A percentile compares a stretch with the other conserved stretches of the same genome.
Evolutionary conservation across 30 jellyfish, hydroid and myxozoan species (phyloP).

Genomic region (Hydractinia symbiolongicarpus): DNA sequence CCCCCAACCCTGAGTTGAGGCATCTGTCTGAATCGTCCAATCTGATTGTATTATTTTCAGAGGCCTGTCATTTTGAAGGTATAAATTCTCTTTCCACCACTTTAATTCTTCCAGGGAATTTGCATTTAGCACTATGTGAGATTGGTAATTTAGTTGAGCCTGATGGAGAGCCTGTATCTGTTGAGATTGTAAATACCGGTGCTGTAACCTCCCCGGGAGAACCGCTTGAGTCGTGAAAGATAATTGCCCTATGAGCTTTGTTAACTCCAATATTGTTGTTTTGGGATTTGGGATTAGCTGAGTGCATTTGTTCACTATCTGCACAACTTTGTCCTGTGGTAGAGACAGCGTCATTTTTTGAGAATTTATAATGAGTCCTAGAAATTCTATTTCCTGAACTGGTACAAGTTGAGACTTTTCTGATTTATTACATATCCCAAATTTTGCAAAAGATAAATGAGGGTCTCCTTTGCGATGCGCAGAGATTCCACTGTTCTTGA

Average conservation of each 20-base stretch:
- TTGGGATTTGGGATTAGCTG: neutral
- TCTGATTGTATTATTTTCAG: neutral
- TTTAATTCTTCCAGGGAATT: slow-evolving; percentile 8
- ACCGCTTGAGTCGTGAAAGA: slow-evolving; percentile 12
- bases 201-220: slow-evolving; percentile 13
- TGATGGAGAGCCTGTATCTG: slow-evolving; percentile 4
- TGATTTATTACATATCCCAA: slow-evolving; percentile 10
- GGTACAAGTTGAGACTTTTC: slow-evolving; percentile 8
- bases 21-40: slow-evolving; percentile 10
- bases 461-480: slow-evolving; percentile 10
- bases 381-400: slow-evolving; percentile 11
- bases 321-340: slow-evolving; percentile 12
- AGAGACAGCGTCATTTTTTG: neutral
- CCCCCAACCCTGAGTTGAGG: slow-evolving; percentile 21
- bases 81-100: slow-evolving; percentile 19
- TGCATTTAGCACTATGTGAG: neutral
- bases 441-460: slow-evolving; percentile 9
- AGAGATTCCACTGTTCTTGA: neutral
- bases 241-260: slow-evolving; percentile 17
- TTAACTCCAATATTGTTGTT: neutral
- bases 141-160: neutral
- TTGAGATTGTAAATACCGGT: slow-evolving; percentile 7
- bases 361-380: slow-evolving; percentile 5
- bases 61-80: slow-evolving; percentile 3
- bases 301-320: neutral